Evolutionary conservation across 2,113 vertebrate genomes (phyloP).

Genomic region (Archilochus colubris): DNA sequence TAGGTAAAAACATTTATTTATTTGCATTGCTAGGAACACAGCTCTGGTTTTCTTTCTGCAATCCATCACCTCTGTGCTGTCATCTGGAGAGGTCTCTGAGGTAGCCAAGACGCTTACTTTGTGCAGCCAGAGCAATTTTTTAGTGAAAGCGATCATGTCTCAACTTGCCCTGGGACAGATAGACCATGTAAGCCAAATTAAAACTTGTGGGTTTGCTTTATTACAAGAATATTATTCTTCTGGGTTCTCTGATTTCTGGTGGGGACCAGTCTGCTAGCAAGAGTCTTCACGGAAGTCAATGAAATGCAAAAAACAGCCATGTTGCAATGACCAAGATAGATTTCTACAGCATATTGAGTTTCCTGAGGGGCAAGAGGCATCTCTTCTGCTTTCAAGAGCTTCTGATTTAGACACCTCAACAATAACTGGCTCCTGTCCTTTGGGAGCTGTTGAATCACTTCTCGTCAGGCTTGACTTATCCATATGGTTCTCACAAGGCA

Average conservation of each 20-base stretch:
- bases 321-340: not conserved
- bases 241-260: not conserved
- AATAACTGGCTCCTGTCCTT: not conserved
- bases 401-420: not conserved
- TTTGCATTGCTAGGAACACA: not conserved
- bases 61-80: not conserved
- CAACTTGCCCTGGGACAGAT: not conserved
- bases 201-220: not conserved
- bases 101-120: not conserved
- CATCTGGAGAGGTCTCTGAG: not conserved
- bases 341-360: not conserved
- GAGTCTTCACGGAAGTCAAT: not conserved
- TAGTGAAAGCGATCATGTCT: not conserved
- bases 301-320: not conserved
- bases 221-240: not conserved
- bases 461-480: not conserved
- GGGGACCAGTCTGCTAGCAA: not conserved
- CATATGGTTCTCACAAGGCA: not conserved
- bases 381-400: not conserved
- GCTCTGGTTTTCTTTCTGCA: not conserved
- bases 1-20: not conserved
- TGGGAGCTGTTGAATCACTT: not conserved
- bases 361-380: not conserved
- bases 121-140: not conserved
- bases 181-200: not conserved